Conservation (phyloP, 1,140 invertebrate species). For the Eubasilissa regina region DNA sequence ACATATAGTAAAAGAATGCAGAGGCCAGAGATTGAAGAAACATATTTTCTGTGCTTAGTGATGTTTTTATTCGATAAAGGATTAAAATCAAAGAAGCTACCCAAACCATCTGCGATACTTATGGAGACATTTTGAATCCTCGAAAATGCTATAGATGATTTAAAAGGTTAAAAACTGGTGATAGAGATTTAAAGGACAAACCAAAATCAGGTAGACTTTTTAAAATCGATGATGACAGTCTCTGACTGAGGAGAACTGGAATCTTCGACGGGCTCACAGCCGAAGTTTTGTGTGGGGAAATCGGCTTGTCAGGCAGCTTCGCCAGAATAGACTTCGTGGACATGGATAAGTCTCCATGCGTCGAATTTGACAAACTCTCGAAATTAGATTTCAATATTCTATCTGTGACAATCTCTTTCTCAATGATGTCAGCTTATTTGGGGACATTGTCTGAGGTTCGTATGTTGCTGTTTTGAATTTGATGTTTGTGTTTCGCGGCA, state of each 20-base stretch:
- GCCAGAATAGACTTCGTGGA: conserved; percentile 70
- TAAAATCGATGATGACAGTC: too few species aligned
- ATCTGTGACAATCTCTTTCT: conserved; percentile 70
- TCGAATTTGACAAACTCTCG: conserved; percentile 58
- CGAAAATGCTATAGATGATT: too few species aligned
- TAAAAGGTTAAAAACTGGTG: too few species aligned
- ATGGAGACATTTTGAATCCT: too few species aligned
- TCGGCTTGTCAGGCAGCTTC: conserved; percentile 64
- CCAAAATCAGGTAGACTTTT: too few species aligned
- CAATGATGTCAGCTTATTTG: conserved; percentile 59
- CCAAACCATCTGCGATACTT: too few species aligned
- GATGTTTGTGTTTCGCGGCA: conserved; percentile 73
- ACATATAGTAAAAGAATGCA: too few species aligned
- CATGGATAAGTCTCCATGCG: conserved; percentile 64
- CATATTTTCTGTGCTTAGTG: too few species aligned
- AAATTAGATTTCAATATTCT: conserved; percentile 68
- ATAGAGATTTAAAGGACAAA: too few species aligned
- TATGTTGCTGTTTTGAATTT: conserved; percentile 76
- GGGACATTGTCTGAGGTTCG: conserved; percentile 69
- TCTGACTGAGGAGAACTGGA: conserved; percentile 64
- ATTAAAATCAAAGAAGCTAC: too few species aligned
- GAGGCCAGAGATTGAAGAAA: too few species aligned
- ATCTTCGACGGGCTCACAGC: conserved; percentile 69
- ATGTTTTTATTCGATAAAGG: too few species aligned
- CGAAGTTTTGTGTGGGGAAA: conserved; percentile 45